Base-by-base conservation (phyloP, 2,888 invertebrate genomes). In the Hypomecis punctinalis region DNA sequence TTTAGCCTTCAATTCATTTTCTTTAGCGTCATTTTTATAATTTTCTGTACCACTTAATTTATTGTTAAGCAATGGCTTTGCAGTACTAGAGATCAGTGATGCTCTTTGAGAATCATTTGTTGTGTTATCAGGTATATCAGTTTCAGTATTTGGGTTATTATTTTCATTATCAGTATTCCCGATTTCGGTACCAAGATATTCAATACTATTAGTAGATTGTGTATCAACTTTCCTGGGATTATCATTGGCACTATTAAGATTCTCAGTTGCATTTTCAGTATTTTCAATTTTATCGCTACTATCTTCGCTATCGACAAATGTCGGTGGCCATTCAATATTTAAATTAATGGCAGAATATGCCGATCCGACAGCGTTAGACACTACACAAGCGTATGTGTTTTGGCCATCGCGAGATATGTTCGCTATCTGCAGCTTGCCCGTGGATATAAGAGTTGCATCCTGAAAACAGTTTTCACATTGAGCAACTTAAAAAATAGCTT, bases 331-430 rank as follows among this genome's bases (percentile, higher is more conserved):
- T 65, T 94, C 90, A 0, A 96, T 94, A 10, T 82, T 81, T 0
- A 96, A 77, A n/a, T 82, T 75, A 54, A 95, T 93, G 0, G 86
- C 85, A 0, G 94, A 90, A 51, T 91, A 86, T 0, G 90, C 89
- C 0, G 92, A 89, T 0, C 95, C 95, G 0, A 94, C 94, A 0
- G 88, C 86, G 82, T 95, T 96, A 33, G 88, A 84, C 0, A 94
- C 95, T 1, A 94, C 86, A 74, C 96, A 96, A 0, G 93, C 91
- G 79, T 95, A 95, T 0, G 86, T 85, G 0, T 94, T 93, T 4
- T 91, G 85, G 69, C 95, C 91, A 0, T 74, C 39, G 0, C 93
- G 86, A 0, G 88, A 80, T 5, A 90, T 78, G 57, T 90, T 91
- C 0, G 54, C 1, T 0, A 93, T 64, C 5, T 57, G 54, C 0